Conservation (phyloP, 2,797 vertebrate genomes). For the Paramormyrops hopkinsi region DNA sequence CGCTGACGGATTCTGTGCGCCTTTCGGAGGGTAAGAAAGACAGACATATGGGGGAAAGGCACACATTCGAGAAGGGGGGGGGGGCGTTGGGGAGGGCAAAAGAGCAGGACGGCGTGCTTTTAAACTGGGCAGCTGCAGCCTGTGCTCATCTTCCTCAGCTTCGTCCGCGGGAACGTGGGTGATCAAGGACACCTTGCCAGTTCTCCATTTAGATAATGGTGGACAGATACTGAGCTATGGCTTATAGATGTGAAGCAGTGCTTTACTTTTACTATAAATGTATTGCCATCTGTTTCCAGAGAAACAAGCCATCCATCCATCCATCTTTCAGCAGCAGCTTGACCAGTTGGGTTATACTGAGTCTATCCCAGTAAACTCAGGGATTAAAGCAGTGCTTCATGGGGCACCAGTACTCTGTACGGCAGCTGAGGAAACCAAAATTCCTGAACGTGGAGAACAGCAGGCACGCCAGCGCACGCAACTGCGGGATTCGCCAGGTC, state of each 20-base stretch:
- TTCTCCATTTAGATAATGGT: constrained; percentile 43
- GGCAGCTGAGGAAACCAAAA: background rate
- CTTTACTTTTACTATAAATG: background rate
- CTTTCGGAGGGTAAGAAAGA: background rate
- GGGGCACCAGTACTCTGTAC: background rate
- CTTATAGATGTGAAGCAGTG: background rate
- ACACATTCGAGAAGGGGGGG: constrained; percentile 2
- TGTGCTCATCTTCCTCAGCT: background rate
- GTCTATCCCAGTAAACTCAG: background rate
- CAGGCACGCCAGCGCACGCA: background rate
- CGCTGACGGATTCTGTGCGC: constrained; percentile 28
- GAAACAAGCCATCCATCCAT: background rate
- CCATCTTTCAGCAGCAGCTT: background rate
- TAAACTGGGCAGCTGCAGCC: background rate
- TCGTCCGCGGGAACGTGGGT: background rate
- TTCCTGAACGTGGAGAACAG: background rate
- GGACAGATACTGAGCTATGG: background rate
- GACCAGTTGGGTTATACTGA: background rate
- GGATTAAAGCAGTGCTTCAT: background rate
- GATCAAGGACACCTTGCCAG: background rate
- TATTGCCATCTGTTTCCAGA: background rate
- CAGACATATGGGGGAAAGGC: background rate
- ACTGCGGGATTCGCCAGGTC: no score
- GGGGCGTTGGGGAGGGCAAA: background rate
- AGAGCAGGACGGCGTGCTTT: constrained; percentile 18